Percentiles rank a stretch among this genome's conserved stretches.
Conservation (phyloP, 92 coral and sea anemone genomes). For the Epizoanthus rinbou region DNA sequence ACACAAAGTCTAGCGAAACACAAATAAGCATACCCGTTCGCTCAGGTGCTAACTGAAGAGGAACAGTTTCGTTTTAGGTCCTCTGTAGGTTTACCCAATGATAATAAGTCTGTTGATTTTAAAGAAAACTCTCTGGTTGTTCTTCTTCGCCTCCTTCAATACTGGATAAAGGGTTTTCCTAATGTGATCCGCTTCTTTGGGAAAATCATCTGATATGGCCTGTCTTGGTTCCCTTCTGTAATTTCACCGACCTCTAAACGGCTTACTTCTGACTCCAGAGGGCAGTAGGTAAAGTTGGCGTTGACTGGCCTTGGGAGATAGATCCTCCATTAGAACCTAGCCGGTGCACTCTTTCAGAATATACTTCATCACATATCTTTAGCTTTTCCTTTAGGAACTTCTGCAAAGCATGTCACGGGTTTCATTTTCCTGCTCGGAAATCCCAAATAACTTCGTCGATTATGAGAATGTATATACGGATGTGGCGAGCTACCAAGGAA, state of each 20-base stretch:
- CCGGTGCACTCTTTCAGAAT: neutral
- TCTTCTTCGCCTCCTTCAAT: neutral
- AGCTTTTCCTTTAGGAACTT: neutral
- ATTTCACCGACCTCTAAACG: too few species aligned
- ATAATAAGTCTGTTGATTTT: neutral
- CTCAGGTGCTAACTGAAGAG: too few species aligned
- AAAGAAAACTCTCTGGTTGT: neutral
- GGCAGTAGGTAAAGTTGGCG: neutral
- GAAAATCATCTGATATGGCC: neutral
- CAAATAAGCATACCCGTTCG: too few species aligned
- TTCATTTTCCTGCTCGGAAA: neutral
- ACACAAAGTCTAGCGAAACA: too few species aligned
- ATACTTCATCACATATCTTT: neutral
- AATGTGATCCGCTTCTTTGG: neutral
- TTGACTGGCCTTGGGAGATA: neutral
- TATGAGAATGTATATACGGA: neutral
- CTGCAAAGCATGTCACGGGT: neutral
- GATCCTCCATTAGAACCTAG: too few species aligned
- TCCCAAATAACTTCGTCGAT: neutral
- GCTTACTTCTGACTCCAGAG: conserved; percentile 5
- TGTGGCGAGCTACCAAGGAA: neutral
- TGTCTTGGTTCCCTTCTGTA: neutral
- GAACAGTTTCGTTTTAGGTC: neutral
- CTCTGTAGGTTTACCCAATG: neutral
- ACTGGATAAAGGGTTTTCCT: conserved; percentile 11